Evolutionary conservation across 2,888 invertebrate species (phyloP), one percentile per base, ranked within the genome.

Genomic region (Ophioninae sp.): DNA sequence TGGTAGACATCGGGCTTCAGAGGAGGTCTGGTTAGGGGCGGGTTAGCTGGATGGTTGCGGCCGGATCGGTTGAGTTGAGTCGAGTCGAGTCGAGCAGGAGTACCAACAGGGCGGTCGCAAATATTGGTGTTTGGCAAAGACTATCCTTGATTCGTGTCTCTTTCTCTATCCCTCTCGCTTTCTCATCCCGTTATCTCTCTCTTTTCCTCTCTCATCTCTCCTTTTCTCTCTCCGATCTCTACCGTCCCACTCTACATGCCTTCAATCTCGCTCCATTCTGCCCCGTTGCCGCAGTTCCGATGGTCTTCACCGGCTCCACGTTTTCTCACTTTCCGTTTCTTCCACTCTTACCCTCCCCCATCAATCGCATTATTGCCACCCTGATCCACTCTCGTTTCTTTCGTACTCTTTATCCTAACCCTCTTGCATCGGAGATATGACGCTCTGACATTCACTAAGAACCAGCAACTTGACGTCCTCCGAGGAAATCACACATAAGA

Each of bases 91-190:
- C 89, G 90, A 90, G 91, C 90, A 89, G 90, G 88, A 91, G 90
- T 91, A 92, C 92, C 92, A 91, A 91, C 92, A 91, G 92, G 91
- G 91, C 90, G 91, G 90, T 91, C 91, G 93, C 93, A 93, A 92
- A 93, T 93, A 92, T 93, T 93, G 91, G 91, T 92, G 91, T 92
- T 93, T 93, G 93, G 91, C 92, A 92, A 93, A 93, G 93, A 92
- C 92, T 91, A 92, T 91, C 92, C 92, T 90, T 90, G 91, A 91
- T 90, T 90, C 91, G 90, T 90, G 90, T 91, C 91, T 90, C 91
- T 90, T 89, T 92, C 89, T 89, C 89, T 90, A 89, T 88, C 88
- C 56, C 78, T 80, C 85, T 81, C 80, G 86, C 87, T 88, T 88
- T 87, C 85, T 82, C 79, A 78, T 83, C 87, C 86, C 81, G 67